Conservation (phyloP, 2,888 invertebrate genomes). For the Yponomeuta plumbellus region DNA sequence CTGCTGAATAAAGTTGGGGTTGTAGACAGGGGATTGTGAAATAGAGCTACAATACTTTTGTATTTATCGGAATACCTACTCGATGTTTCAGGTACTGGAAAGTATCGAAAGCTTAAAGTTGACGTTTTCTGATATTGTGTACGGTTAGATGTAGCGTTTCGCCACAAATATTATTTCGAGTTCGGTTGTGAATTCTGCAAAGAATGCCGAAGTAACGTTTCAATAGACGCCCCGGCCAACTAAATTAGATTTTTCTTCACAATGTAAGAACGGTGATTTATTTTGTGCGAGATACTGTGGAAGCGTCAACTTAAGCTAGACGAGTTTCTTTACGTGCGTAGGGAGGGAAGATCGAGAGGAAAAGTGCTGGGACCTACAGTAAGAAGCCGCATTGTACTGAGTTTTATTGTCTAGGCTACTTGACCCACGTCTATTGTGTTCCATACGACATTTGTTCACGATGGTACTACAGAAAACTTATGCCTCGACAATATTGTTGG, state of each 20-base stretch:
- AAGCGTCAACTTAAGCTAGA: conserved; percentile 1
- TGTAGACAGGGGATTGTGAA: too few relatives aligned
- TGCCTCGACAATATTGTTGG: not conserved
- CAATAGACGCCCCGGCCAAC: too few relatives aligned
- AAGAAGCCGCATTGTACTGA: not conserved
- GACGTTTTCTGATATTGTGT: too few relatives aligned
- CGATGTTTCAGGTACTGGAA: too few relatives aligned
- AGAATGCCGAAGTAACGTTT: too few relatives aligned
- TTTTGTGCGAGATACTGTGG: not conserved
- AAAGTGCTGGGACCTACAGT: not conserved
- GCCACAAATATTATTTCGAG: too few relatives aligned
- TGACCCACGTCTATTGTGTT: not conserved
- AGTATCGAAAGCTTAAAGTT: too few relatives aligned
- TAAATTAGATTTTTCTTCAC: not conserved
- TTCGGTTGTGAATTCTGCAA: too few relatives aligned
- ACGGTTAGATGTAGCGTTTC: too few relatives aligned
- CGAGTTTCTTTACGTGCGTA: not conserved
- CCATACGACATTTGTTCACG: not conserved
- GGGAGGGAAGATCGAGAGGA: not conserved
- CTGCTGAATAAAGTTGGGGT: too few relatives aligned
- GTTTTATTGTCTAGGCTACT: not conserved
- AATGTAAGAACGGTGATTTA: not conserved
- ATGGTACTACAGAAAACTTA: not conserved
- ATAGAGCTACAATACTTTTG: too few relatives aligned
- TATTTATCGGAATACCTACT: too few relatives aligned